phyloP scores from a whole-genome alignment of 2,113 vertebrate genomes.

The Pelobates fuscus region DNA sequence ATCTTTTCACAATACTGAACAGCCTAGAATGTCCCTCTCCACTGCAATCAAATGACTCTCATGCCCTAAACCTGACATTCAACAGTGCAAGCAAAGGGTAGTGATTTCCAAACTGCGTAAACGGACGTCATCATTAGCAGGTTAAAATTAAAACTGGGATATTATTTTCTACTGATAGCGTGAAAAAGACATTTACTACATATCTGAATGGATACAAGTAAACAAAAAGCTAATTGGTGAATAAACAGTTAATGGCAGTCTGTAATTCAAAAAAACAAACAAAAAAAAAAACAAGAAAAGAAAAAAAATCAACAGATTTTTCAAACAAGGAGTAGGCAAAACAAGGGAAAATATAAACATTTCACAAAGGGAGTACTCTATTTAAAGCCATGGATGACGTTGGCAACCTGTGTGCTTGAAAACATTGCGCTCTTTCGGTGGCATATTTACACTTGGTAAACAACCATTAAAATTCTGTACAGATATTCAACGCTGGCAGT shows the following conservation, averaged over 20 bases:
- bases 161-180: too few relatives aligned
- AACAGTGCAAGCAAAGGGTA: too few relatives aligned
- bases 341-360: constrained; percentile 22
- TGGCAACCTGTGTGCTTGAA: constrained; percentile 57
- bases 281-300: too few relatives aligned
- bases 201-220: too few relatives aligned
- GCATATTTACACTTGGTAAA: constrained; percentile 56
- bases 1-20: too few relatives aligned
- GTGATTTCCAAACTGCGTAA: too few relatives aligned
- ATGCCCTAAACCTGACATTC: too few relatives aligned
- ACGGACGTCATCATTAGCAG: too few relatives aligned
- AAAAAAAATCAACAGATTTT: neutral
- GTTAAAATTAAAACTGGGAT: too few relatives aligned
- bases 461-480: constrained; percentile 66
- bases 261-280: neutral
- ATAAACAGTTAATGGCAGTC: neutral
- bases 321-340: constrained; percentile 3
- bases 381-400: constrained; percentile 52
- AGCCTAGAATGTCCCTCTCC: too few relatives aligned
- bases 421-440: constrained; percentile 55
- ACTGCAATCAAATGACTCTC: too few relatives aligned
- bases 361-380: constrained; percentile 30
- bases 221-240: neutral
- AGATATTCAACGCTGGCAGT: constrained; percentile 64
- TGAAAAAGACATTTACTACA: too few relatives aligned